These are phyloP conservation scores for Gorsachius goisagi DNA, from an alignment of 2,113 vertebrate species.

Conservation along the genomic window DNA sequence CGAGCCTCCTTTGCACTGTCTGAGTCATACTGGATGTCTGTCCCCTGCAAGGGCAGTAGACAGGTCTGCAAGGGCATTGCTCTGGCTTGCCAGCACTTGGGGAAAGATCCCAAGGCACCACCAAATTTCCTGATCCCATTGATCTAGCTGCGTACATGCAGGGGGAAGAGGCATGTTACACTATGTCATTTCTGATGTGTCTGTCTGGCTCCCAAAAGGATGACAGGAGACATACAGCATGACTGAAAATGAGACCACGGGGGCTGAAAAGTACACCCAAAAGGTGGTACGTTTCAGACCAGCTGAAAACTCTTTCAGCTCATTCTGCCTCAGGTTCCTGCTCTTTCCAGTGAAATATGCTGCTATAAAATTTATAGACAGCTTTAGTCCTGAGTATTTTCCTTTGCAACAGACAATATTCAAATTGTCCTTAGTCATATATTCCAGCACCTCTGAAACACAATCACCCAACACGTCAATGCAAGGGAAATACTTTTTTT, in stretches of 20 bases:
- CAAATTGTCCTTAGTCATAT: not conserved
- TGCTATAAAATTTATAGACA: not conserved
- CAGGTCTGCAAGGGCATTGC: not conserved
- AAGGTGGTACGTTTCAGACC: not conserved
- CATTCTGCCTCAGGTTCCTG: not conserved
- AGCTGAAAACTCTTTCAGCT: not conserved
- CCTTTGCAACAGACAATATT: not conserved
- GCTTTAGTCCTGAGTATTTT: not conserved
- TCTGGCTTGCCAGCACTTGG: not conserved
- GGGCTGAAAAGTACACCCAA: not conserved
- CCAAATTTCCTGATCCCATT: not conserved
- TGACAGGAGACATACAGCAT: not conserved
- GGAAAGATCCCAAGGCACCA: not conserved
- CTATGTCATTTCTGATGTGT: not conserved
- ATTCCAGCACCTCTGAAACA: not conserved
- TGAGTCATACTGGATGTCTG: slow-evolving; percentile 1
- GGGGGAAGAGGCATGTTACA: not conserved
- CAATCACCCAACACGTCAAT: not conserved
- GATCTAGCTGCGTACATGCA: not conserved
- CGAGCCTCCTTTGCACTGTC: not conserved
- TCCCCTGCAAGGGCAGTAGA: not conserved
- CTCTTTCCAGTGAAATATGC: not conserved
- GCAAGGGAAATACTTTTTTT: not conserved
- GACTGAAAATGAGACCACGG: not conserved
- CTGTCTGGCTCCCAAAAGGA: not conserved